A percentile compares a stretch with the other conserved stretches of the same genome.
Evolutionary conservation across 2,888 invertebrate genomes (phyloP).

Genomic region (Drosophila borborema): DNA sequence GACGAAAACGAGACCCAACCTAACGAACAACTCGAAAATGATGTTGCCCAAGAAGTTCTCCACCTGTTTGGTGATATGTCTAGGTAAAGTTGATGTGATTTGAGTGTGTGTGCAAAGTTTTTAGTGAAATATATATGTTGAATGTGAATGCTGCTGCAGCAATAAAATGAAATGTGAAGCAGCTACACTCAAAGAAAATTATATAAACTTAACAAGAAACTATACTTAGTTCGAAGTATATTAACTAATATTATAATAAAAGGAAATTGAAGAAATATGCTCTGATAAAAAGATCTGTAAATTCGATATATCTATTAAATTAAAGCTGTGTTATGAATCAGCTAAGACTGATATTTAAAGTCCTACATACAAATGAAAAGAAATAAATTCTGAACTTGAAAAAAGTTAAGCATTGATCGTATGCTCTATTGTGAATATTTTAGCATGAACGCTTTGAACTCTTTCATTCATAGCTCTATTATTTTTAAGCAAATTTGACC

Average conservation of each 20-base stretch:
- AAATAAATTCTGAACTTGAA: neutral
- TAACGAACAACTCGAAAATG: constrained; percentile 61
- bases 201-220: neutral
- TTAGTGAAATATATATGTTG: constrained; percentile 9
- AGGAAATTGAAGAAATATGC: rapidly evolving
- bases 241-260: neutral
- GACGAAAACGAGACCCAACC: constrained; percentile 40
- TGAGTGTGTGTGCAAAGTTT: constrained; percentile 32
- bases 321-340: neutral
- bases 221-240: neutral
- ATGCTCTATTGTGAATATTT: neutral
- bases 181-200: neutral
- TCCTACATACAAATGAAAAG: neutral
- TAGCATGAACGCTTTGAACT: neutral
- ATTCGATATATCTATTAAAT: neutral
- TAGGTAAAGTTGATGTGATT: constrained; percentile 72
- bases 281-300: too few relatives aligned
- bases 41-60: constrained; percentile 74
- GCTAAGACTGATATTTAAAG: neutral
- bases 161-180: constrained; percentile 3
- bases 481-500: neutral
- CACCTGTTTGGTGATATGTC: constrained; percentile 78
- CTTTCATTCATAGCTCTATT: neutral
- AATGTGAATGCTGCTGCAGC: constrained; percentile 5
- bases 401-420: neutral